Percentiles rank a stretch among this genome's conserved stretches.
Conservation (phyloP, 2,888 invertebrate genomes). For the Neria commutata region DNA sequence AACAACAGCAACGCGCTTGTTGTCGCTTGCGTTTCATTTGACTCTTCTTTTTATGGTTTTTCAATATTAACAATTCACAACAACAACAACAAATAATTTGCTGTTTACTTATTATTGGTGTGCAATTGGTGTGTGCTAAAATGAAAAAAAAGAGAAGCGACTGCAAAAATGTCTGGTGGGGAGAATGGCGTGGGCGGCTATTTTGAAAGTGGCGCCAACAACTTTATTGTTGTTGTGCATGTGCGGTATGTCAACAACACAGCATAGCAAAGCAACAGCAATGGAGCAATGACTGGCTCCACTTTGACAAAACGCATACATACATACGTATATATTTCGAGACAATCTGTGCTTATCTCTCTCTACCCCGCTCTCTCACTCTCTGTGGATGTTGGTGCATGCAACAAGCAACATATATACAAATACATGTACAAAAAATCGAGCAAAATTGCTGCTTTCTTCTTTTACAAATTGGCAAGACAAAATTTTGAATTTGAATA, state of each 20-base stretch:
- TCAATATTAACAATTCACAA: constrained; percentile 21
- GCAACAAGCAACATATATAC: constrained; percentile 20
- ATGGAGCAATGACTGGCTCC: constrained; percentile 10
- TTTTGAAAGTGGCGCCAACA: constrained; percentile 41
- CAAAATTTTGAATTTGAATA: constrained; percentile 43
- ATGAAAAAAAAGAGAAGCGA: background rate
- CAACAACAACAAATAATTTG: constrained; percentile 19
- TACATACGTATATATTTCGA: background rate
- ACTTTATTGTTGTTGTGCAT: constrained; percentile 31
- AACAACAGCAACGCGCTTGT: background rate
- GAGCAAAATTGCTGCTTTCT: constrained; percentile 38
- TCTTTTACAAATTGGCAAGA: constrained; percentile 40
- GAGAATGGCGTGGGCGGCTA: constrained; percentile 31
- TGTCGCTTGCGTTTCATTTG: constrained; percentile 4
- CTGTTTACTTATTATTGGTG: constrained; percentile 11
- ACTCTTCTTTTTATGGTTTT: constrained; percentile 24
- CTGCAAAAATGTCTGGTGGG: constrained; percentile 1
- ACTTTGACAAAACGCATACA: constrained; percentile 9
- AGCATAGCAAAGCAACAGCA: background rate
- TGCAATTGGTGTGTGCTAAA: background rate
- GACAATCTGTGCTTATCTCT: constrained; percentile 12
- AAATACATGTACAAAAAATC: constrained; percentile 4
- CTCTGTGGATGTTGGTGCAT: constrained; percentile 28
- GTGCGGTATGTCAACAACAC: constrained; percentile 7
- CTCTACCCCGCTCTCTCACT: constrained; percentile 15